Conservation (phyloP, 2,797 vertebrate species). For the Tiaroga cobitis region DNA sequence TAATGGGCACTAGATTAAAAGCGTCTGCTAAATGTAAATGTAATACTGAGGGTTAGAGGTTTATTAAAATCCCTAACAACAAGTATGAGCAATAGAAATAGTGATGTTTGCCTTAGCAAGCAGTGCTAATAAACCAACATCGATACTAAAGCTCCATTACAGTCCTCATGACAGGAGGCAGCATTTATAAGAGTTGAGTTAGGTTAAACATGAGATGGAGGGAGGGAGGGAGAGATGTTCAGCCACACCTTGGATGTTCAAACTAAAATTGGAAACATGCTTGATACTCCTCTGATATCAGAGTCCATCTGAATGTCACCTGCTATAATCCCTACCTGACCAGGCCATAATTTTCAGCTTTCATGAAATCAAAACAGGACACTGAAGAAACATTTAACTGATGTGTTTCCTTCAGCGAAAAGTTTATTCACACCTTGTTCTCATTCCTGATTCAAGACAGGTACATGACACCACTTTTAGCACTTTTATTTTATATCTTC, state of each 20-base stretch:
- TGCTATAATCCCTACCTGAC: neutral
- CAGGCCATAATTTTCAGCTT: neutral
- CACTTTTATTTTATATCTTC: neutral
- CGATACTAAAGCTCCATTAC: slow-evolving; percentile 7
- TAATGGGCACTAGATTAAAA: neutral
- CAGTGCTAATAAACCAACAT: slow-evolving; percentile 22
- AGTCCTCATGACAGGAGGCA: neutral
- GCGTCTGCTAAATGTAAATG: slow-evolving; percentile 9
- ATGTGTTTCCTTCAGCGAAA: neutral
- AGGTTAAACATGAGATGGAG: slow-evolving; percentile 20
- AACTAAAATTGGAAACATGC: slow-evolving; percentile 33
- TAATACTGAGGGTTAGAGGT: neutral
- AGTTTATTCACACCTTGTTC: neutral
- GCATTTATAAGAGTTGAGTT: slow-evolving; percentile 5
- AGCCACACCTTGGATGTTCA: slow-evolving; percentile 6
- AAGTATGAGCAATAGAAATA: neutral
- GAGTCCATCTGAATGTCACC: neutral
- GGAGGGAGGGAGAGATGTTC: slow-evolving; percentile 11
- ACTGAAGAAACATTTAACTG: neutral
- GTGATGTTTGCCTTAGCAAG: slow-evolving; percentile 5
- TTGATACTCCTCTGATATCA: slow-evolving; percentile 11
- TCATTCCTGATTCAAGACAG: neutral
- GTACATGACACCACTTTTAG: neutral
- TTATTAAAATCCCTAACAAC: slow-evolving; percentile 1
- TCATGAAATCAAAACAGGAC: slow-evolving; percentile 3